These are phyloP conservation scores for Sipha flava DNA, from an alignment of 1,140 invertebrate species.

Conservation along the genomic window DNA sequence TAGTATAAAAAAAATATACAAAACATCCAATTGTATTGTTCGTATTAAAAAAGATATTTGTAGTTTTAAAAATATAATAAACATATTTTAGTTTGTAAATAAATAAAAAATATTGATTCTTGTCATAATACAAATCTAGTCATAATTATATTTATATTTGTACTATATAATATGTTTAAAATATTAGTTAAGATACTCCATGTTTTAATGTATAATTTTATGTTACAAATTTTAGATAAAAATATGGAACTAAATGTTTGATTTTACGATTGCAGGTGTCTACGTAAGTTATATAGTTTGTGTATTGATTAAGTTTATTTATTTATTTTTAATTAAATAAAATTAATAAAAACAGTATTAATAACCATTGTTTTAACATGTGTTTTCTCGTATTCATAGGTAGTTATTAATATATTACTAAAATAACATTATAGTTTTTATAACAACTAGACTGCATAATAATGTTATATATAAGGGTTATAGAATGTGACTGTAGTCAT, in stretches of 20 bases:
- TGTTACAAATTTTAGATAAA: neutral
- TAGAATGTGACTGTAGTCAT: too few species aligned
- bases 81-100: neutral
- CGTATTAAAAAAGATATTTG: neutral
- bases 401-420: too few species aligned
- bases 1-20: neutral
- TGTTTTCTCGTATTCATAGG: too few species aligned
- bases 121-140: constrained; percentile 29
- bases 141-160: neutral
- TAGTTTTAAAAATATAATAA: neutral
- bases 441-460: too few species aligned
- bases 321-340: neutral
- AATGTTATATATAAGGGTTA: too few species aligned
- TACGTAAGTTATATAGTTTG: neutral
- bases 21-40: neutral
- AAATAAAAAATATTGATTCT: constrained; percentile 10
- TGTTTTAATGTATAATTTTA: neutral
- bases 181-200: neutral
- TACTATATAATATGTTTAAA: neutral
- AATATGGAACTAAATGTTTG: neutral
- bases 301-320: neutral
- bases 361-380: too few species aligned
- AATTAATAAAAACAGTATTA: neutral
- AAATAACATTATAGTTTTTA: too few species aligned
- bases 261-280: neutral